Conservation (phyloP, 2,797 vertebrate genomes). For the Oreochromis grahami region DNA sequence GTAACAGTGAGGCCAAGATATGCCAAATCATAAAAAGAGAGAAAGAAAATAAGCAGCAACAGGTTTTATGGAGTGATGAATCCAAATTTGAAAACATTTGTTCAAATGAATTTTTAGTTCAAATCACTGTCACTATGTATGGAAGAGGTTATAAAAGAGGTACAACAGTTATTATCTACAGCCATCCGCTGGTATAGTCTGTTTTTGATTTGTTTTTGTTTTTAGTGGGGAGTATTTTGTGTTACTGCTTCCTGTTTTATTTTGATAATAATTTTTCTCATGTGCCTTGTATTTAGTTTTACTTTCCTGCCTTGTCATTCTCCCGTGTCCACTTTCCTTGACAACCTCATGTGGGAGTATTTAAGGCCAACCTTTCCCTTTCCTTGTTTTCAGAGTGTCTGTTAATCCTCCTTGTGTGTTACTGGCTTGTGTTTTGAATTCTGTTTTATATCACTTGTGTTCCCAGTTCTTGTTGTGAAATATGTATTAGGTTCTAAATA, state of each 20-base stretch:
- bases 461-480: neutral
- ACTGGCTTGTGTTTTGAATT: neutral
- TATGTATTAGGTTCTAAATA: neutral
- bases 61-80: neutral
- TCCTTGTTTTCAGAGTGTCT: neutral
- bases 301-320: neutral
- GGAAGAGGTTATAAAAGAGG: neutral
- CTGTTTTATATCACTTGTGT: fast-evolving
- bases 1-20: neutral
- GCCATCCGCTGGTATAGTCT: neutral
- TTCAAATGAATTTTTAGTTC: neutral
- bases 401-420: neutral
- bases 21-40: neutral
- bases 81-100: neutral
- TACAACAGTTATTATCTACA: neutral
- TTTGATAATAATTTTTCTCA: neutral
- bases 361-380: neutral
- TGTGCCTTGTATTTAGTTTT: neutral
- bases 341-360: neutral
- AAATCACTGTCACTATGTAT: neutral
- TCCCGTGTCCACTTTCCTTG: neutral
- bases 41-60: neutral
- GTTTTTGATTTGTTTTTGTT: fast-evolving
- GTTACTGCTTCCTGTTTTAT: neutral
- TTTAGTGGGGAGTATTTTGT: neutral